Evolutionary conservation across 2,797 vertebrate species (phyloP).

Genomic region (Poeciliopsis gracilis): DNA sequence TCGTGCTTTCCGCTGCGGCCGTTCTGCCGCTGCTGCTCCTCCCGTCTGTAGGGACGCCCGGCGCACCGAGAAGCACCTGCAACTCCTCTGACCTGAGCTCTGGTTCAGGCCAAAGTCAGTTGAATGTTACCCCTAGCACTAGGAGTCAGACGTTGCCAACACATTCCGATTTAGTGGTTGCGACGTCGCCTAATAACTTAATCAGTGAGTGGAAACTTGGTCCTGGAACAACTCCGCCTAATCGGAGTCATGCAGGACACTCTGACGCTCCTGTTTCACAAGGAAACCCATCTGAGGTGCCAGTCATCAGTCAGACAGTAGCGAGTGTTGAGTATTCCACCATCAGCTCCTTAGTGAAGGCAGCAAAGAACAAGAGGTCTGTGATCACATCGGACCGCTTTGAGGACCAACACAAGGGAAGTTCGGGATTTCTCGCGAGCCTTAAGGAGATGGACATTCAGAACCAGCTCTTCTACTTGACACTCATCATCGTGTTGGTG

Average conservation of each 20-base stretch:
- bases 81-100: slow-evolving; percentile 49
- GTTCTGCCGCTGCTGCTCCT: slow-evolving; percentile 81
- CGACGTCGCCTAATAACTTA: neutral
- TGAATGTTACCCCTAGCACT: neutral
- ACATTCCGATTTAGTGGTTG: neutral
- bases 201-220: neutral
- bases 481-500: slow-evolving; percentile 73
- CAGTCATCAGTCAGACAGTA: neutral
- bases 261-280: neutral
- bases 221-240: neutral
- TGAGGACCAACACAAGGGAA: neutral
- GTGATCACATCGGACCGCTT: neutral
- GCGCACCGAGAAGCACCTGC: slow-evolving; percentile 53
- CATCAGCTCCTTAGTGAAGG: neutral
- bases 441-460: slow-evolving; percentile 75
- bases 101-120: neutral
- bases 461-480: slow-evolving; percentile 82
- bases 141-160: neutral
- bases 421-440: slow-evolving; percentile 64
- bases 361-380: slow-evolving; percentile 49
- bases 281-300: neutral
- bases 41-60: slow-evolving; percentile 52
- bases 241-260: neutral
- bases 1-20: slow-evolving; percentile 78
- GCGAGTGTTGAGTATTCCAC: neutral